Base-by-base conservation (phyloP, 2,888 invertebrate genomes). In the Saturnia pavonia region DNA sequence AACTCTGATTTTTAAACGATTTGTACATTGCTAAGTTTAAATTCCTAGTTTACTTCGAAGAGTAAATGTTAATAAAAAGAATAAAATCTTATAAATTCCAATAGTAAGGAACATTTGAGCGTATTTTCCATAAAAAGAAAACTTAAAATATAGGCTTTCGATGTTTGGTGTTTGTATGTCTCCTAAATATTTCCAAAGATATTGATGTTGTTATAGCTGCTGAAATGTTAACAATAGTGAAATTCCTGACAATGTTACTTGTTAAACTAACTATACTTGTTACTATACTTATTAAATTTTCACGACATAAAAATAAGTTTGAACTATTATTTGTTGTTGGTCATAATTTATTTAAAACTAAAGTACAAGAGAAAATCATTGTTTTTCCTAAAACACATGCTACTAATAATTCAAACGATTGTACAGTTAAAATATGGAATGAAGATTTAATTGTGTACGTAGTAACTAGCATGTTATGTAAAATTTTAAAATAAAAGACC, bases 161-260 rank as follows among this genome's bases (percentile, higher is more conserved):
- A 65, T 65, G 65, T 65, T 65, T 40, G 40, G 40, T 40, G 40
- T 65, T 40, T 65, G 19, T 63, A 63, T 12, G 57, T 60, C 14
- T 27, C 25, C 8, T 40, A n/a, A 40, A 40, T 65, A 65, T 65
- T 65, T 65, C 40, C 7, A n/a, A 40, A 22, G 40, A 19, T 19
- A n/a, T 65, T 40, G 65, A 40, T 40, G 65, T 40, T 65, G 40
- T 65, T 63, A 40, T 65, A 40, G 40, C n/a, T 65, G 40, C 7
- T n/a, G 65, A n/a, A 40, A 11, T 40, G 19, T 65, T 40, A 65
- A 19, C 65, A 65, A 34, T n/a, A n/a, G 65, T 65, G 40, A 65
- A 65, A 40, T 40, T 40, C 1, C 19, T 34, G 19, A 34, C 16
- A 63, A 34, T 34, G n/a, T 34, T 19, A n/a, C n/a, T n/a, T n/a